Evolutionary conservation across 1,140 invertebrate genomes (phyloP).

Genomic region (Drosophila cardini): DNA sequence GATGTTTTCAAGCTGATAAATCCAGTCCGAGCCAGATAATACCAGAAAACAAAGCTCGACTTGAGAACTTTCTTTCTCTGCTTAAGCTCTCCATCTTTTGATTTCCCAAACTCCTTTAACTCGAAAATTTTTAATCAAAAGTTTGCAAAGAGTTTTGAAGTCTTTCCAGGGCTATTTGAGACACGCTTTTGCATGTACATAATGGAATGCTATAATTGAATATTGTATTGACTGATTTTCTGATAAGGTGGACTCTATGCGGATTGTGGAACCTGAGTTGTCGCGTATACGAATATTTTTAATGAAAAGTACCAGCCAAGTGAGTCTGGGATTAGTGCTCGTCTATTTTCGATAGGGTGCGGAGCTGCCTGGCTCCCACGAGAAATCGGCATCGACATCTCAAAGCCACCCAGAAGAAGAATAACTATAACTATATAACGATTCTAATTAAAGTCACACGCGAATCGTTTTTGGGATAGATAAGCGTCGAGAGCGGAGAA

Average conservation of each 20-base stretch:
- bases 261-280: conserved; percentile 53
- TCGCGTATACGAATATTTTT: conserved; percentile 45
- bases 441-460: conserved; percentile 10
- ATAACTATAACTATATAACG: conserved; percentile 21
- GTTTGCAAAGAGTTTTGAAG: neutral
- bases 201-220: conserved; percentile 32
- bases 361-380: conserved; percentile 68
- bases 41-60: conserved; percentile 57
- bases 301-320: conserved; percentile 72
- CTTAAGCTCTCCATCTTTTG: neutral
- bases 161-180: neutral
- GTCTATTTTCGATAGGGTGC: conserved; percentile 78
- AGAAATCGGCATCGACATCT: conserved; percentile 42
- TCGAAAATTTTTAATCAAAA: neutral
- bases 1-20: conserved; percentile 62
- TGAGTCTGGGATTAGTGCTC: conserved; percentile 64
- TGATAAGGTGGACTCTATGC: conserved; percentile 55
- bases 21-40: conserved; percentile 54
- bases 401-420: conserved; percentile 23
- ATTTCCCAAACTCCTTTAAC: conserved; percentile 15
- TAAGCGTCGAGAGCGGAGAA: conserved; percentile 15
- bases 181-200: conserved; percentile 49
- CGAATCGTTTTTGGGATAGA: conserved; percentile 49
- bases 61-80: neutral
- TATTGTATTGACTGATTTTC: conserved; percentile 51